phyloP scores from a whole-genome alignment of 2,888 invertebrate genomes.

The Mactromeris polynyma region DNA sequence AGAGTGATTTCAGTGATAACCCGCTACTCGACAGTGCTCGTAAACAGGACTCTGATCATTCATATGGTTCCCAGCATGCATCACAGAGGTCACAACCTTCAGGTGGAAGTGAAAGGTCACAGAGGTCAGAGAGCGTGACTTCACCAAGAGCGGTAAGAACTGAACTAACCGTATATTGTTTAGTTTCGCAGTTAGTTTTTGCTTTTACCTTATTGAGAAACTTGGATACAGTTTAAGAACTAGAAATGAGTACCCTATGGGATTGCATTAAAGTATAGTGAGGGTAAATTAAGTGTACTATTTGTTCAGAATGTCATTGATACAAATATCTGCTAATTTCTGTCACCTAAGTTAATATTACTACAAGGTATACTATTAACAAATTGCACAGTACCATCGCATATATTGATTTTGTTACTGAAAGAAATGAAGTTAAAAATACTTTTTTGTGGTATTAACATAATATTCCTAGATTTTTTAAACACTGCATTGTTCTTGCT shows the following conservation, averaged over 20 bases:
- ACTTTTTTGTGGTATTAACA: not conserved
- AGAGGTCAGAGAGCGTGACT: constrained; percentile 43
- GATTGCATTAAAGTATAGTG: too few relatives aligned
- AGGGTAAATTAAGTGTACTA: too few relatives aligned
- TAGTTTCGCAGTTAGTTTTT: not conserved
- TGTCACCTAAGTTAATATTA: too few relatives aligned
- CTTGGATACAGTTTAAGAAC: not conserved
- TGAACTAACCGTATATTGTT: not conserved
- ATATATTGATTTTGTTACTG: too few relatives aligned
- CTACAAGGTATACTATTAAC: too few relatives aligned
- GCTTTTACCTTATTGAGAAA: not conserved
- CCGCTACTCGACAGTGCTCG: constrained; percentile 36
- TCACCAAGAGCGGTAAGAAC: constrained; percentile 47
- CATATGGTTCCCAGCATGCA: constrained; percentile 39
- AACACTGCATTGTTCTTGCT: not conserved
- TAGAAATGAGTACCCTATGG: not conserved
- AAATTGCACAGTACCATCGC: too few relatives aligned
- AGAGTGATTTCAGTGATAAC: constrained; percentile 54
- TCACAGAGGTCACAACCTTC: constrained; percentile 47
- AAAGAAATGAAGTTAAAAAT: too few relatives aligned
- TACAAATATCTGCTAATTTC: too few relatives aligned
- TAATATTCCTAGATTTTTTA: not conserved
- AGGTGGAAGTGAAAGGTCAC: constrained; percentile 45
- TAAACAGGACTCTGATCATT: constrained; percentile 36
- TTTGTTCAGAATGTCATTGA: too few relatives aligned